Conservation (phyloP, 2,888 invertebrate species). For the Myopa testacea region DNA sequence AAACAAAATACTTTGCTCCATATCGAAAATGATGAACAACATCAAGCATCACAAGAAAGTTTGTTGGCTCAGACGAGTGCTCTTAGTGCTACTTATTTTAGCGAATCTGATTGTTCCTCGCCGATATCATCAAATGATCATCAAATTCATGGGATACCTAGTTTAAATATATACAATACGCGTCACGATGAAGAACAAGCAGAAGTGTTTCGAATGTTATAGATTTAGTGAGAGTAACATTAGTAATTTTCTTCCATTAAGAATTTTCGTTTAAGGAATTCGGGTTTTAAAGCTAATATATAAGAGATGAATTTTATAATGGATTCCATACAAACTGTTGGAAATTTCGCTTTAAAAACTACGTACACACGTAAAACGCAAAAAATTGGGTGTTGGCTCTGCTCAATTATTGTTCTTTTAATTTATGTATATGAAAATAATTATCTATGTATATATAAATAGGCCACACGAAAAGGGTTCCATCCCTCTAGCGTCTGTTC, state of each 20-base stretch:
- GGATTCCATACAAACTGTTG: no score
- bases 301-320: no score
- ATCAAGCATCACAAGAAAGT: conserved; percentile 12
- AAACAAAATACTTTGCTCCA: neutral
- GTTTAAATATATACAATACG: conserved; percentile 17
- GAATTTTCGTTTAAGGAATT: neutral
- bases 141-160: neutral
- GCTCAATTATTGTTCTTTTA: neutral
- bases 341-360: neutral
- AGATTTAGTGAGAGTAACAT: conserved; percentile 28
- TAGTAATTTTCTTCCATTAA: neutral
- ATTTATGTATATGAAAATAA: no score
- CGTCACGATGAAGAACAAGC: conserved; percentile 11
- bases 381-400: neutral
- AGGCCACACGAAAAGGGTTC: no score
- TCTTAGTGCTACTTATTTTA: neutral
- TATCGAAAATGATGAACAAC: conserved; percentile 27
- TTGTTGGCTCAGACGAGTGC: neutral
- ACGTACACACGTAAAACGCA: neutral
- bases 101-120: neutral
- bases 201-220: conserved; percentile 45
- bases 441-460: no score
- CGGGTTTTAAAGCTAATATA: no score
- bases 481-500: no score
- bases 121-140: neutral